Base-by-base conservation (phyloP, 92 coral and sea anemone species). In the Epizoanthus stellaris region DNA sequence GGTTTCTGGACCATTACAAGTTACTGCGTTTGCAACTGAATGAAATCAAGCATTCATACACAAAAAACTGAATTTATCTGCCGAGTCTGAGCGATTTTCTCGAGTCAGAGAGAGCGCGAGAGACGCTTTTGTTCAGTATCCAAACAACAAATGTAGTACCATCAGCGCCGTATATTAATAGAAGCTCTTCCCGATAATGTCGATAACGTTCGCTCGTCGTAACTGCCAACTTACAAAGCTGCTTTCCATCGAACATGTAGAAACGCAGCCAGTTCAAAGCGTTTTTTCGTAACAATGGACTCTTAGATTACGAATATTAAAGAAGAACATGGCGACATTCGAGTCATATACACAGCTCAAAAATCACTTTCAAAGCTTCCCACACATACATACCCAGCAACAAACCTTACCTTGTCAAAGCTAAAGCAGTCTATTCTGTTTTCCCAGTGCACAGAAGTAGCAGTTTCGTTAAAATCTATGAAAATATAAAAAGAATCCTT, bases 271-370 rank as follows among this genome's bases (percentile, higher is more conserved):
- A 63, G 52, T n/a, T 42, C 72, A 42, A 58, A 79, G 83, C 72
- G 47, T 79, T 79, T 59, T 21, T 63, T 63, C 43, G 47, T 42
- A 62, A 79, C 83, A 79, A 79, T 62, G 83, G 57, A 79, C 54
- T 76, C 83, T 79, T 64, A 79, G 72, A 64, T 79, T 52, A 42
- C 71, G 71, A 42, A 63, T 42, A 79, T 57, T 40, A 30, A 79
- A 77, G 56, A 9, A 52, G 15, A 79, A 79, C 83, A 79, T 79
- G 83, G 83, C 83, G 83, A 79, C 72, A 58, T 79, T 79, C 67
- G 43, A 63, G 53, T 76, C 30, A 59, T 45, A 64, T 45, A 63
- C 72, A 79, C 30, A 38, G 47, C 43, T 79, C 66, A 43, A 79
- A 63, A 79, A 79, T 39, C 83, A 71, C 72, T 63, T 45, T 79